phyloP scores from a whole-genome alignment of 2,797 vertebrate genomes.

The Gymnopithys bicolor region DNA sequence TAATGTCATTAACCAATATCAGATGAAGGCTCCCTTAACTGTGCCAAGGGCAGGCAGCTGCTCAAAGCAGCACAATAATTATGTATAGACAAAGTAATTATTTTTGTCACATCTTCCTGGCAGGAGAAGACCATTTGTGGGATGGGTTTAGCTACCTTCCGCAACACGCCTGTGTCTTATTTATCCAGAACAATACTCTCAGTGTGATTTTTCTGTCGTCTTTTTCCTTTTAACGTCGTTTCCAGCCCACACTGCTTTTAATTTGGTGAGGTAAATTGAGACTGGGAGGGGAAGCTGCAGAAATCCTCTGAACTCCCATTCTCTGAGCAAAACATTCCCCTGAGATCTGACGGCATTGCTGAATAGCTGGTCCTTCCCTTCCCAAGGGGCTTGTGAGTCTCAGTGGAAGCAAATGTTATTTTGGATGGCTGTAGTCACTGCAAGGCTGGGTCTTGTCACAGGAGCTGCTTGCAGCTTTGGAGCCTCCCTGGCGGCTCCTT shows the following conservation, averaged over 20 bases:
- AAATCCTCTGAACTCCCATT: slow-evolving; percentile 33
- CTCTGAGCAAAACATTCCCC: not conserved
- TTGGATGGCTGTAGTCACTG: not conserved
- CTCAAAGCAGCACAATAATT: slow-evolving; percentile 58
- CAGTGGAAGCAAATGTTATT: not conserved
- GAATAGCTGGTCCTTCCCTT: slow-evolving; percentile 19
- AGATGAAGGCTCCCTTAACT: not conserved
- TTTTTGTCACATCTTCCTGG: slow-evolving; percentile 66
- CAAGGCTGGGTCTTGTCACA: rapidly evolving
- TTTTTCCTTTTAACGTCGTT: slow-evolving; percentile 30
- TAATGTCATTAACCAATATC: not conserved
- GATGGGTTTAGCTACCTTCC: slow-evolving; percentile 52
- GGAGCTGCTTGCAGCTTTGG: not conserved
- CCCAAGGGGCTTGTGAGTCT: not conserved
- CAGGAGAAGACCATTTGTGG: slow-evolving; percentile 52
- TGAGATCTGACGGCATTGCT: not conserved
- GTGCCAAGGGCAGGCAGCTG: slow-evolving; percentile 50
- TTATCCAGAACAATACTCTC: slow-evolving; percentile 60
- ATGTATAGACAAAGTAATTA: slow-evolving; percentile 56
- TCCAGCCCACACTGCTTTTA: slow-evolving; percentile 62
- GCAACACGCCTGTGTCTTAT: slow-evolving; percentile 54
- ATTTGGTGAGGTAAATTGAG: slow-evolving; percentile 45
- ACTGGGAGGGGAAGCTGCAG: slow-evolving; percentile 41
- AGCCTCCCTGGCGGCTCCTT: not conserved
- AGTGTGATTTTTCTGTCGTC: slow-evolving; percentile 40